A percentile compares a stretch with the other conserved stretches of the same genome.
Evolutionary conservation across 2,888 invertebrate species (phyloP).

Genomic region (Sisyra terminalis): DNA sequence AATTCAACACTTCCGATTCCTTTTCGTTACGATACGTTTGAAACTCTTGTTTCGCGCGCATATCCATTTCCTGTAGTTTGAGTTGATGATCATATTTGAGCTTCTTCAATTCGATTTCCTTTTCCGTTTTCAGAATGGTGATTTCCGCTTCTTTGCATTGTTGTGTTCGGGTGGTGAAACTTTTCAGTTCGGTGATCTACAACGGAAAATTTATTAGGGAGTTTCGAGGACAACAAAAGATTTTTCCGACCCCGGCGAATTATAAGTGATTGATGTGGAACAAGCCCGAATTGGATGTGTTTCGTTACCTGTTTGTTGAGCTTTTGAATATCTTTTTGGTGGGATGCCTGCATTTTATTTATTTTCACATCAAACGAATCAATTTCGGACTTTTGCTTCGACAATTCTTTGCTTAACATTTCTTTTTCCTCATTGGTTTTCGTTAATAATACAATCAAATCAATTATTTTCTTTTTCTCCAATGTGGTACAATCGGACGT

Average conservation of each 20-base stretch:
- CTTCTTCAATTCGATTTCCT: constrained; percentile 6
- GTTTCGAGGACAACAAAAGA: too few relatives aligned
- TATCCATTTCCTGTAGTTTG: neutral
- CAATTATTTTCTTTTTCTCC: constrained; percentile 11
- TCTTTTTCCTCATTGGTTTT: constrained; percentile 13
- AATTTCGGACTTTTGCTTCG: constrained; percentile 1
- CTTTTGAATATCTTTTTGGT: neutral
- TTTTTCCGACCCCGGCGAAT: too few relatives aligned
- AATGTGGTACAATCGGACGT: neutral
- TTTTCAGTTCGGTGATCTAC: too few relatives aligned
- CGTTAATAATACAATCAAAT: constrained; percentile 13
- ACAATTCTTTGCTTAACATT: constrained; percentile 11
- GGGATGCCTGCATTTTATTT: neutral
- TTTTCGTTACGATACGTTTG: neutral
- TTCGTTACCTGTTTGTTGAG: neutral
- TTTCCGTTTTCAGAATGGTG: neutral
- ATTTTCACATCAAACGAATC: neutral
- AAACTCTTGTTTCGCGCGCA: neutral
- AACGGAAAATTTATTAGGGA: too few relatives aligned
- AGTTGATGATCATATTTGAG: neutral
- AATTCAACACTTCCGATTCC: neutral
- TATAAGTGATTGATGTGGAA: too few relatives aligned
- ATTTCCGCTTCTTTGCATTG: neutral
- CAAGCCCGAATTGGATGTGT: too few relatives aligned
- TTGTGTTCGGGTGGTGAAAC: too few relatives aligned